Evolutionary conservation across 2,888 invertebrate genomes (phyloP), one percentile per base, ranked within the genome.

Genomic region (Rosalia funebris): DNA sequence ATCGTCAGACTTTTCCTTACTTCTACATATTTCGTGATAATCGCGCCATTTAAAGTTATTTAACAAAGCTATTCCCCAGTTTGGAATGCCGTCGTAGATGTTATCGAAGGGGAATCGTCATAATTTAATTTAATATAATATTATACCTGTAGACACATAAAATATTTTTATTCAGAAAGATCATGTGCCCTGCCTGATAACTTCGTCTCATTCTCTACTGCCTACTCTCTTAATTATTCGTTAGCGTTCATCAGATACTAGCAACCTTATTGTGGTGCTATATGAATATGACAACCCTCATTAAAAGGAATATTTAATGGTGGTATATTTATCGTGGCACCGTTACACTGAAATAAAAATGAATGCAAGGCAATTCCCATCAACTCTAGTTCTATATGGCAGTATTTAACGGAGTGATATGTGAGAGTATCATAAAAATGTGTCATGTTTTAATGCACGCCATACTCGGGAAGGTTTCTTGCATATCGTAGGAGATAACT

Each of bases 161-260:
- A 68, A 65, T 70, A 65, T 63, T 65, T 66, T 60, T 62, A 56
- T 60, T 45, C 55, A 37, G 55, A 50, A 56, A 52, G 62, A 60
- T 66, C 66, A 64, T 62, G 63, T 64, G 64, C 64, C 56, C 64
- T 58, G 19, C 57, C 55, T 45, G 62, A 57, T 57, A 45, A 37
- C 41, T 44, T 56, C 58, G 36, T 60, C 57, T 65, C 63, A 37
- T 60, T 62, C 57, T 50, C 46, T 25, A 56, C 66, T 63, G 58
- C 62, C 64, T 68, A 55, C 66, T 61, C 64, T 65, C 63, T 70
- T 70, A 68, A 70, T 70, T 68, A 68, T 70, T 68, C 61, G 64
- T 63, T 65, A 52, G 63, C 47, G 56, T 44, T 60, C 63, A 69
- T 69, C 69, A 62, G 69, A 69, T 69, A 69, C 53, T 41, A 46